phyloP scores from a whole-genome alignment of 2,888 invertebrate genomes.

The Eustalomyia histrio region DNA sequence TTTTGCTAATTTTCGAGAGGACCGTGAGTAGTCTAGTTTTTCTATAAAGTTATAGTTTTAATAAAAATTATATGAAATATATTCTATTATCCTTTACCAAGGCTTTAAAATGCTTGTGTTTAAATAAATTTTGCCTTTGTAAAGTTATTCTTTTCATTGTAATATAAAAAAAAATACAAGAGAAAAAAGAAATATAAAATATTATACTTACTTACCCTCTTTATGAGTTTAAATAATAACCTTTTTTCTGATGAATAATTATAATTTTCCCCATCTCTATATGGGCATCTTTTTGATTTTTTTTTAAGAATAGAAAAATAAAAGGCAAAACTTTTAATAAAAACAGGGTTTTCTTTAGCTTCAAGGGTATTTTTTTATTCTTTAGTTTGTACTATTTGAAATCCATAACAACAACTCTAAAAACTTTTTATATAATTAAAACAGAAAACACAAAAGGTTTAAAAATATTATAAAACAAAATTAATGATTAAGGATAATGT shows the following conservation, averaged over 20 bases:
- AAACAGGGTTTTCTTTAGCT: slow-evolving; percentile 3
- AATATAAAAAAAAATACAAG: neutral
- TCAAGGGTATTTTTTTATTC: slow-evolving; percentile 20
- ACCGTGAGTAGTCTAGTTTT: too few species aligned
- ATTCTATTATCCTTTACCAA: neutral
- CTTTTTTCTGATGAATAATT: slow-evolving; percentile 27
- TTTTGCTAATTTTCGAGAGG: too few species aligned
- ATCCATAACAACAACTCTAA: slow-evolving; percentile 5
- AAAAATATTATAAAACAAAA: slow-evolving; percentile 12
- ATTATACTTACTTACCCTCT: neutral
- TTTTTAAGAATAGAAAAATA: neutral
- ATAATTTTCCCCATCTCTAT: slow-evolving; percentile 13
- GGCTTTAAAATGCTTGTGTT: neutral
- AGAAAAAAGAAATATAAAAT: slow-evolving; percentile 5
- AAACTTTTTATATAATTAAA: slow-evolving; percentile 13
- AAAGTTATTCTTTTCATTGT: slow-evolving; percentile 14
- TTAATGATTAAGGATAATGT: neutral
- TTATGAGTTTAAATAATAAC: slow-evolving; percentile 11
- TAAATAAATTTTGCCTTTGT: slow-evolving; percentile 9
- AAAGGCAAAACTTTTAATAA: slow-evolving; percentile 33
- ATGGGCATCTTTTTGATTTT: neutral
- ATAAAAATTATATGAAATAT: neutral
- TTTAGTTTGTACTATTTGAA: neutral
- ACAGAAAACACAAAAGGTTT: slow-evolving; percentile 3
- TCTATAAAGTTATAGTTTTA: too few species aligned